These are phyloP conservation scores for Taenioides sp. DNA, from an alignment of 2,797 vertebrate species.

Conservation along the genomic window DNA sequence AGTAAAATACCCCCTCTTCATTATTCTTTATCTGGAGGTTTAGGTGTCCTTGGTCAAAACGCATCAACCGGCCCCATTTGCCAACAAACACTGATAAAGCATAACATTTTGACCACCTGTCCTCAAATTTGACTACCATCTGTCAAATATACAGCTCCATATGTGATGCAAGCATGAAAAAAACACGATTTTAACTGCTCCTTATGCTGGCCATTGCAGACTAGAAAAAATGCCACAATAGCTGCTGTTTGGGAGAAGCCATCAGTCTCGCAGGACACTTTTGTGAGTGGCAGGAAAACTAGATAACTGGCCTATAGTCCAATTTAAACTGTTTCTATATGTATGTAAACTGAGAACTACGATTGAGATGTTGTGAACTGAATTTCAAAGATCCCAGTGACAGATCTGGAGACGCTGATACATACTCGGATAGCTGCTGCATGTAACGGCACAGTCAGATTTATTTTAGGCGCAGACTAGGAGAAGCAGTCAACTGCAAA, in stretches of 20 bases:
- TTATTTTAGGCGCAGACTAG: no score
- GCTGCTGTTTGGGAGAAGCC: not conserved
- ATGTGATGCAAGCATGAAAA: not conserved
- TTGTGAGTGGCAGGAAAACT: no score
- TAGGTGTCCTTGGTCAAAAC: not conserved
- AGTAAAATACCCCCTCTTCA: no score
- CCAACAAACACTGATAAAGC: not conserved
- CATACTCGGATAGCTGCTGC: no score
- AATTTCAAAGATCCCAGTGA: no score
- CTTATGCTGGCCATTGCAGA: not conserved
- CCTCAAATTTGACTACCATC: not conserved
- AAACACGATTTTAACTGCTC: not conserved
- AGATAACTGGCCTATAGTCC: no score
- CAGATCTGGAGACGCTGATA: no score
- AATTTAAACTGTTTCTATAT: no score
- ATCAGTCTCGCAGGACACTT: not conserved
- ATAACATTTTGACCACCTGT: not conserved
- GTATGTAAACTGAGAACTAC: no score
- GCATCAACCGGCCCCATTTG: not conserved
- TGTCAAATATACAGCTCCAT: not conserved
- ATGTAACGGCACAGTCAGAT: no score
- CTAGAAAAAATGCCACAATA: not conserved
- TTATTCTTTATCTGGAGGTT: not conserved
- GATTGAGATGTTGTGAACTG: no score
- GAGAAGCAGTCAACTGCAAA: no score